These are phyloP conservation scores for Sinonovacula constricta DNA, from an alignment of 1,140 invertebrate genomes.

Conservation along the genomic window DNA sequence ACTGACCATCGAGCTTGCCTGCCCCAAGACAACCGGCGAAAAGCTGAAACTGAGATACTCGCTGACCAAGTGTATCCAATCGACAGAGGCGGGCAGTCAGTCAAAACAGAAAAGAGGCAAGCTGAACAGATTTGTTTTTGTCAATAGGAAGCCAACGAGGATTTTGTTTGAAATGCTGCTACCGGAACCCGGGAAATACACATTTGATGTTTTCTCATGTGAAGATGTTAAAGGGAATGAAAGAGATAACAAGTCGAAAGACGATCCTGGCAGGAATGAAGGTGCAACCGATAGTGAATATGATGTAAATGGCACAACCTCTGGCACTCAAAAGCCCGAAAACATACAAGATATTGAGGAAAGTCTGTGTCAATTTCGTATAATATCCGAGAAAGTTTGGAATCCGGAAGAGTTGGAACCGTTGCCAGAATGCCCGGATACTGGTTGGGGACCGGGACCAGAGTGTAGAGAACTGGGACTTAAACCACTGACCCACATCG, in stretches of 20 bases:
- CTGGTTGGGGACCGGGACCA: constrained; percentile 48
- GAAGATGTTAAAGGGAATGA: not conserved
- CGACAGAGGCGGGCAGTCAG: too few relatives aligned
- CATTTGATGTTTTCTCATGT: constrained; percentile 44
- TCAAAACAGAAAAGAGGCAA: not conserved
- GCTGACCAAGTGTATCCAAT: not conserved
- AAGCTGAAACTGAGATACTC: constrained; percentile 14
- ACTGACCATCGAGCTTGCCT: constrained; percentile 16
- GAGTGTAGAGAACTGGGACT: constrained; percentile 27
- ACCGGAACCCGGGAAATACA: constrained; percentile 32
- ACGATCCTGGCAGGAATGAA: not conserved
- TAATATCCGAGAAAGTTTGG: constrained; percentile 33
- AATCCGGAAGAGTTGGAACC: constrained; percentile 29
- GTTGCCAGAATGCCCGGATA: constrained; percentile 28
- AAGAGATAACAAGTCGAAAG: not conserved
- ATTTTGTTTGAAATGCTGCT: constrained; percentile 22
- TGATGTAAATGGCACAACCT: too few relatives aligned
- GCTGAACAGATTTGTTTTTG: constrained; percentile 42
- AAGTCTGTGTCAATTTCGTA: constrained; percentile 40
- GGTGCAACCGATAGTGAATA: not conserved
- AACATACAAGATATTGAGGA: too few relatives aligned
- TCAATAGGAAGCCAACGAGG: constrained; percentile 41
- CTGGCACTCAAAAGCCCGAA: too few relatives aligned
- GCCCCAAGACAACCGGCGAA: constrained; percentile 18
- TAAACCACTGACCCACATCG: constrained; percentile 32